These are phyloP conservation scores for Nymphalis urticae DNA, from an alignment of 2,888 invertebrate genomes.

Conservation along the genomic window DNA sequence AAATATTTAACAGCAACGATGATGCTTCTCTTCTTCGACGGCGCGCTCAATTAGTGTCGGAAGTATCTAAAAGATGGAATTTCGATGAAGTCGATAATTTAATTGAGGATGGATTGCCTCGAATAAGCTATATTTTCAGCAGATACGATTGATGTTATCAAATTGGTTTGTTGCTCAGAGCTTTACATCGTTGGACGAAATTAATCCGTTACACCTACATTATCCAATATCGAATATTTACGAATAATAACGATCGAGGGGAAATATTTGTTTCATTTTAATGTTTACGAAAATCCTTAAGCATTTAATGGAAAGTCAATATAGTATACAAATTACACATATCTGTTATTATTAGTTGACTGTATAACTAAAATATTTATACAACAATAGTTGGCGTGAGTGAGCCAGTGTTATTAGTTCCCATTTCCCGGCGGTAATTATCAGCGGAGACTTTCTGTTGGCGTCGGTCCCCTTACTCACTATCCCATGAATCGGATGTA, in stretches of 20 bases:
- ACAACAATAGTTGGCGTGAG: no score
- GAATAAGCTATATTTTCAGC: conserved; percentile 53
- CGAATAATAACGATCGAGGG: conserved; percentile 46
- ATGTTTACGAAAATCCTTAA: conserved; percentile 3
- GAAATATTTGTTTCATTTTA: conserved; percentile 20
- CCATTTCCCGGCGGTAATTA: no score
- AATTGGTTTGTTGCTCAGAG: conserved; percentile 41
- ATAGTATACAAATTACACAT: conserved; percentile 25
- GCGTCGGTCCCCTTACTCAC: no score
- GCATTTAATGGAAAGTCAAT: no score
- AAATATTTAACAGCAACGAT: background rate
- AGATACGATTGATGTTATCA: conserved; percentile 47
- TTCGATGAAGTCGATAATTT: conserved; percentile 26
- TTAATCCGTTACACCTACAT: conserved; percentile 48
- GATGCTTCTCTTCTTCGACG: conserved; percentile 2
- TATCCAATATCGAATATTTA: conserved; percentile 43
- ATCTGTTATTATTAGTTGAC: no score
- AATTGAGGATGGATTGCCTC: conserved; percentile 45
- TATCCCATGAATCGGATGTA: no score
- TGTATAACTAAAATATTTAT: no score
- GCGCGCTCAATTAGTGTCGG: conserved; percentile 23
- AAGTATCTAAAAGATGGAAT: conserved; percentile 23
- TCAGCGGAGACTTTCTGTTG: no score
- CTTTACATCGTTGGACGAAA: conserved; percentile 55
- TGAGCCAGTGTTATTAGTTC: no score